These are phyloP conservation scores for Plagodis pulveraria DNA, from an alignment of 2,888 invertebrate genomes.

Conservation along the genomic window DNA sequence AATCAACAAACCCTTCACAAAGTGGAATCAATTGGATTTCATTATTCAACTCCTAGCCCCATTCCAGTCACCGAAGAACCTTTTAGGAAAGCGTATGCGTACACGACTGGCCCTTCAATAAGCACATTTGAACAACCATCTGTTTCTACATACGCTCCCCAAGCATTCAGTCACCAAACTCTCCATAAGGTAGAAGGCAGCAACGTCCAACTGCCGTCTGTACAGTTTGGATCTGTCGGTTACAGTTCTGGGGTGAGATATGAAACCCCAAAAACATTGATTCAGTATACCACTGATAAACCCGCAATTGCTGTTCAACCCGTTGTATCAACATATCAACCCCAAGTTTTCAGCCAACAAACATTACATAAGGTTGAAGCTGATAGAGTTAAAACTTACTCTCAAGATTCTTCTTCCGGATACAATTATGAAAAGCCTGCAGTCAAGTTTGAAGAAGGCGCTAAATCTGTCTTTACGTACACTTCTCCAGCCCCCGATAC, in stretches of 20 bases:
- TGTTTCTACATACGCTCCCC: constrained; percentile 55
- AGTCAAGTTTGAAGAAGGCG: constrained; percentile 54
- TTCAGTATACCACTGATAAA: constrained; percentile 57
- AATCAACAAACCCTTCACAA: constrained; percentile 68
- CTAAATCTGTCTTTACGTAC: constrained; percentile 52
- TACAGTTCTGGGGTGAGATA: constrained; percentile 46
- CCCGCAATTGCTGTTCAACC: constrained; percentile 55
- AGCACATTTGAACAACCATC: constrained; percentile 58
- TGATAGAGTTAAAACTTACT: constrained; percentile 54
- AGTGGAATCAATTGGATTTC: constrained; percentile 57
- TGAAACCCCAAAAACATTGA: constrained; percentile 47
- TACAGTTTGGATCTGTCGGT: constrained; percentile 42
- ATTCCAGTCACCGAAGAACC: constrained; percentile 69
- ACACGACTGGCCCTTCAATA: constrained; percentile 68
- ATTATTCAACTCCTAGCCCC: constrained; percentile 56
- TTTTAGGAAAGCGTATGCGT: constrained; percentile 71
- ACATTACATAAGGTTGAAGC: constrained; percentile 67
- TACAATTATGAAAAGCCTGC: constrained; percentile 61
- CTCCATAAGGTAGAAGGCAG: constrained; percentile 59
- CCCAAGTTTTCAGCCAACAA: constrained; percentile 62
- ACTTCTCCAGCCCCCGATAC: constrained; percentile 59
- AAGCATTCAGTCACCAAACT: constrained; percentile 66
- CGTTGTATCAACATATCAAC: constrained; percentile 61
- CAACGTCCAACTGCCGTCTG: constrained; percentile 48
- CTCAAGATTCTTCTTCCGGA: constrained; percentile 48